phyloP scores from a whole-genome alignment of 1,140 invertebrate species.

The Eufriesea mexicana region DNA sequence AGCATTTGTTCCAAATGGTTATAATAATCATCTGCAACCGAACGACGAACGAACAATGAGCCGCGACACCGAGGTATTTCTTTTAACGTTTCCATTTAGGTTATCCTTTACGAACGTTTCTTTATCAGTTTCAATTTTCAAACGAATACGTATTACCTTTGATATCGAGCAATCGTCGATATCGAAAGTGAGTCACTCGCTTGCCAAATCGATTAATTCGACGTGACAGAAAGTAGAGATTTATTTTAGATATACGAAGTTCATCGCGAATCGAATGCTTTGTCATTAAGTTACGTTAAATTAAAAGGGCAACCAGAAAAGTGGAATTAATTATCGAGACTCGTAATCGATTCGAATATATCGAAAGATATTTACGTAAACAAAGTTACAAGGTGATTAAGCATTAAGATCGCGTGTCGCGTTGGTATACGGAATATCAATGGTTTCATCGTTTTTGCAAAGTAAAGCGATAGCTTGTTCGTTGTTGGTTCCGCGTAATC shows the following conservation, averaged over 20 bases:
- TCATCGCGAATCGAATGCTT: too few relatives aligned
- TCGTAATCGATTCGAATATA: too few relatives aligned
- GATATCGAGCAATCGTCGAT: too few relatives aligned
- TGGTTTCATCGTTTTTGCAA: neutral
- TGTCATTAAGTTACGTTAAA: too few relatives aligned
- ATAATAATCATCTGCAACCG: conserved; percentile 1
- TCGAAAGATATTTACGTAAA: neutral
- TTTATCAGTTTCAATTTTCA: neutral
- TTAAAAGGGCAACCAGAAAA: too few relatives aligned
- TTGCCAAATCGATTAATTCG: neutral
- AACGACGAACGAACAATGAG: too few relatives aligned
- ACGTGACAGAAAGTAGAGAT: too few relatives aligned
- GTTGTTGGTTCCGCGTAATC: neutral
- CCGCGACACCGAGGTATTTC: too few relatives aligned
- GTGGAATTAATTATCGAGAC: too few relatives aligned
- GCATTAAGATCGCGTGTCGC: neutral
- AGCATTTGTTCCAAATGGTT: neutral
- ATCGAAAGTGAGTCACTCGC: neutral
- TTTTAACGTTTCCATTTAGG: too few relatives aligned
- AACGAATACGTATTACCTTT: fast-evolving
- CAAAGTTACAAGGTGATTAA: neutral
- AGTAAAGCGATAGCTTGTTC: neutral
- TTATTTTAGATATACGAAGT: too few relatives aligned
- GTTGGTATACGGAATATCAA: neutral
- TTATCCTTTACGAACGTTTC: too few relatives aligned